Percentiles rank a stretch among this genome's conserved stretches.
These are phyloP conservation scores for Xanthostigma xanthostigma DNA, from an alignment of 2,888 invertebrate species.

Conservation along the genomic window DNA sequence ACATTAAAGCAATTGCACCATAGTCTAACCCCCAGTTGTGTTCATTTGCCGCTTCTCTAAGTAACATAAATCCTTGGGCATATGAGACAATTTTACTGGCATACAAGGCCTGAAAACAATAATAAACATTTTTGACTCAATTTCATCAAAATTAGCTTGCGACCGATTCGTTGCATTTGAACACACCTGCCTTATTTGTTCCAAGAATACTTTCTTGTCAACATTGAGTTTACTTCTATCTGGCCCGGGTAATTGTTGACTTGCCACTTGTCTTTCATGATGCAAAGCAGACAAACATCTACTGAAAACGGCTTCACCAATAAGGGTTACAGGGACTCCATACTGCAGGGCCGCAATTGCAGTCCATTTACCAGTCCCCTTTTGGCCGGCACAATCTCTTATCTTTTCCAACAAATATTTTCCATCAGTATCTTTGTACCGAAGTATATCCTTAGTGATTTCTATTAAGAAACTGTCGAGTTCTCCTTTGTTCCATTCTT, in stretches of 20 bases:
- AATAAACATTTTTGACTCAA: background rate
- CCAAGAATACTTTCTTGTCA: conserved; percentile 65
- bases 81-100: conserved; percentile 98
- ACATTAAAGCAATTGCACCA: conserved; percentile 97
- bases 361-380: conserved; percentile 99
- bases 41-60: conserved; percentile 81
- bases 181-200: conserved; percentile 53
- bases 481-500: conserved; percentile 91
- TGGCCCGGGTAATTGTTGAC: conserved; percentile 59
- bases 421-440: conserved; percentile 74
- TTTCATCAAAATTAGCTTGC: conserved; percentile 1
- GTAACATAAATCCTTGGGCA: conserved; percentile 94
- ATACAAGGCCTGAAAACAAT: conserved; percentile 61
- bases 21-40: conserved; percentile 93
- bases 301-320: conserved; percentile 96
- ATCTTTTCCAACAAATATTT: conserved; percentile 78
- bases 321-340: conserved; percentile 93
- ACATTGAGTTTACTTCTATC: conserved; percentile 41
- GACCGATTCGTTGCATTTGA: background rate
- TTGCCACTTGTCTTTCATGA: conserved; percentile 74
- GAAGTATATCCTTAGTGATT: conserved; percentile 89
- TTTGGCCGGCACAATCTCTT: conserved; percentile 91
- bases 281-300: conserved; percentile 87
- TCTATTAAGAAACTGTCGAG: conserved; percentile 95
- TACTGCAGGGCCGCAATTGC: conserved; percentile 91